phyloP scores from a whole-genome alignment of 2,888 invertebrate species.

The Tyria jacobaeae region DNA sequence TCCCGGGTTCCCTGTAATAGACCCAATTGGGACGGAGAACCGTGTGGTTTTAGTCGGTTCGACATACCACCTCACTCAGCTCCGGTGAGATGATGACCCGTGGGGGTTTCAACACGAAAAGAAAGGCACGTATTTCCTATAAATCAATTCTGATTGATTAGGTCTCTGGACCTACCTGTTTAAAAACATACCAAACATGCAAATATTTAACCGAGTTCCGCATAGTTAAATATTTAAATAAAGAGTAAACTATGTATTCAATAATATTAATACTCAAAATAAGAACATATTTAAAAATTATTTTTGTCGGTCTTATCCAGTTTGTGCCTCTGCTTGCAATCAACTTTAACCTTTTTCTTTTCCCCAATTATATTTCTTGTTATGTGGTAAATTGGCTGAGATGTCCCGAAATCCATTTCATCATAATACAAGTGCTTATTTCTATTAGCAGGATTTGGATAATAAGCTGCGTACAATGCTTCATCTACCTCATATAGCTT shows the following conservation, averaged over 20 bases:
- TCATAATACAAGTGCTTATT: conserved; percentile 86
- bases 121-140: too few species aligned
- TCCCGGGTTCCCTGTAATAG: too few species aligned
- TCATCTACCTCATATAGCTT: conserved; percentile 72
- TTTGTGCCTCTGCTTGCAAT: conserved; percentile 70
- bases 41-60: too few species aligned
- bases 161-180: too few species aligned
- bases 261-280: not conserved
- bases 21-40: too few species aligned
- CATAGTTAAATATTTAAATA: not conserved
- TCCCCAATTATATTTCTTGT: conserved; percentile 63
- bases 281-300: conserved; percentile 52
- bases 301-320: conserved; percentile 67
- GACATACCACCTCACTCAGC: too few species aligned
- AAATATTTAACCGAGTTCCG: not conserved
- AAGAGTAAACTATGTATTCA: not conserved
- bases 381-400: conserved; percentile 75
- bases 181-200: too few species aligned
- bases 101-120: too few species aligned
- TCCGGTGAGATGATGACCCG: too few species aligned
- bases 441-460: conserved; percentile 75
- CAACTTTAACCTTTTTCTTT: conserved; percentile 63
- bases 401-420: conserved; percentile 77
- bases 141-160: too few species aligned
- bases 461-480: conserved; percentile 69